Evolutionary conservation across 2,888 invertebrate genomes (phyloP).

Genomic region (Chironomus riparius): DNA sequence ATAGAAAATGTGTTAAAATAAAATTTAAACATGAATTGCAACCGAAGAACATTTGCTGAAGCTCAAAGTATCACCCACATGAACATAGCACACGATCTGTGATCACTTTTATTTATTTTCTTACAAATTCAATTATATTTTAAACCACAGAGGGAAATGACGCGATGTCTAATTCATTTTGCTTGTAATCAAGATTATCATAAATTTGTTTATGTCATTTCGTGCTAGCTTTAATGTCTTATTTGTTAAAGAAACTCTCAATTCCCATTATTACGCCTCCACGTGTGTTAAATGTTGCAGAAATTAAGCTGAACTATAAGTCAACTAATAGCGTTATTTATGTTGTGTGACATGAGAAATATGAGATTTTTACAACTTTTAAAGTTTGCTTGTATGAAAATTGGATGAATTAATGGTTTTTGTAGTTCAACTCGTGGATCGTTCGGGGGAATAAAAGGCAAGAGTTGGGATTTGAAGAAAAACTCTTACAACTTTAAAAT

Average conservation of each 20-base stretch:
- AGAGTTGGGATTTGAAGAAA: too few species aligned
- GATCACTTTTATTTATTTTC: too few species aligned
- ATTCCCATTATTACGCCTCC: neutral
- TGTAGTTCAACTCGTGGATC: too few species aligned
- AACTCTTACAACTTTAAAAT: too few species aligned
- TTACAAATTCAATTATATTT: too few species aligned
- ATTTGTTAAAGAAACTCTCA: neutral
- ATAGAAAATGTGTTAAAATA: too few species aligned
- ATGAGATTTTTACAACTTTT: neutral
- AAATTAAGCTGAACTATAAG: neutral
- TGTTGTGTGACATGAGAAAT: neutral
- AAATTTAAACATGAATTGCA: too few species aligned
- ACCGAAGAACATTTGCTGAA: too few species aligned
- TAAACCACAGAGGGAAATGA: neutral
- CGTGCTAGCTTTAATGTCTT: neutral
- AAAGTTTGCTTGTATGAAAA: neutral
- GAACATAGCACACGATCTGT: too few species aligned
- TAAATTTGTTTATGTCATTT: neutral
- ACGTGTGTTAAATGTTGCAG: neutral
- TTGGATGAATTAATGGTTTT: neutral
- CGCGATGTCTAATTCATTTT: neutral
- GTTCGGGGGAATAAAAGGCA: too few species aligned
- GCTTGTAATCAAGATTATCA: neutral
- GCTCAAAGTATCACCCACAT: too few species aligned
- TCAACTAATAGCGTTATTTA: neutral